Percentiles rank a stretch among this genome's conserved stretches.
phyloP scores from a whole-genome alignment of 1,140 invertebrate species.

The Apis mellifera region DNA sequence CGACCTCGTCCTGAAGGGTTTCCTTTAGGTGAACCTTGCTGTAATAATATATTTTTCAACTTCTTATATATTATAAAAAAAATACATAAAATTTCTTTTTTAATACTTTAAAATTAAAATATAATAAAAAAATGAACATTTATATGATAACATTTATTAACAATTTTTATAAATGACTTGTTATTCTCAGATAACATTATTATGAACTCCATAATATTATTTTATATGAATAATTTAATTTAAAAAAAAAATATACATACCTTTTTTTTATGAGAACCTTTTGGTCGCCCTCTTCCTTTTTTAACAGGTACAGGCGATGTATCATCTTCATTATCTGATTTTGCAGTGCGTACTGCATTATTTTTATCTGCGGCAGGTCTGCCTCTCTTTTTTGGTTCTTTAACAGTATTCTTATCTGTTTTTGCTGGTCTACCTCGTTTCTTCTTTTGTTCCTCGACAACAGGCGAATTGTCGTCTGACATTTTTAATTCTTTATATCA shows the following conservation, averaged over 20 bases:
- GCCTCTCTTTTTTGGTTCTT: conserved; percentile 80
- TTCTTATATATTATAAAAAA: not conserved
- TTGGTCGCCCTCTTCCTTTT: conserved; percentile 80
- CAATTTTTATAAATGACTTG: not conserved
- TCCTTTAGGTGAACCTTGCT: conserved; percentile 72
- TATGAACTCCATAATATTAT: no score
- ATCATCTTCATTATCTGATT: conserved; percentile 80
- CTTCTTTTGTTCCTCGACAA: conserved; percentile 80
- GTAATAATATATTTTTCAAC: conserved; percentile 32
- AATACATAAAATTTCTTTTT: not conserved
- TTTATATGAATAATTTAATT: not conserved
- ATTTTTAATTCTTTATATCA: conserved; percentile 66
- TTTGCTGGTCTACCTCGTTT: conserved; percentile 79
- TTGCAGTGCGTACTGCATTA: conserved; percentile 71
- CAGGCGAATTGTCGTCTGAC: conserved; percentile 80
- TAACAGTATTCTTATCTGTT: conserved; percentile 74
- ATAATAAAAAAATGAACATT: not conserved
- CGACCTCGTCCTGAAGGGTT: conserved; percentile 75
- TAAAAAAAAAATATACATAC: conserved; percentile 51
- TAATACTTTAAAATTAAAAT: no score
- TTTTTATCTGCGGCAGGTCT: conserved; percentile 77
- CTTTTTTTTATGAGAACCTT: conserved; percentile 81
- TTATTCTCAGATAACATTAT: no score
- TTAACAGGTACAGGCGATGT: conserved; percentile 79
- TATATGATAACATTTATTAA: not conserved